A percentile compares a stretch with the other conserved stretches of the same genome.
phyloP scores from a whole-genome alignment of 2,888 invertebrate species.

The Mesopsocus fuscifrons region DNA sequence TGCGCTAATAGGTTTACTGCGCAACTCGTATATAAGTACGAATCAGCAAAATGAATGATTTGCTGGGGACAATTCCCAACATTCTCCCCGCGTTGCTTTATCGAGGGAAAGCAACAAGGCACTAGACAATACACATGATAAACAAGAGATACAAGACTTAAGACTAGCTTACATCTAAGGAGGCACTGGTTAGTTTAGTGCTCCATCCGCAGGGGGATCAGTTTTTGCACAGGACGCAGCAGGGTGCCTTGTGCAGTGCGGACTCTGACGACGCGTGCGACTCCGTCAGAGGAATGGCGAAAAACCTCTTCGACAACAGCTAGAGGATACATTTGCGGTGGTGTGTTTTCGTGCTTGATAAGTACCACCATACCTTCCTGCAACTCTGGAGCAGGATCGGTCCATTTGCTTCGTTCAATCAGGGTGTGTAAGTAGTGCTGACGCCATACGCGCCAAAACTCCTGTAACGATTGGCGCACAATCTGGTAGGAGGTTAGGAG shows the following conservation, averaged over 20 bases:
- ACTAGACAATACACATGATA: too few species aligned
- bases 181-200: neutral
- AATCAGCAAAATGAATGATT: too few species aligned
- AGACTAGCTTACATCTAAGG: too few species aligned
- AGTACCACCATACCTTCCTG: neutral
- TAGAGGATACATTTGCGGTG: neutral
- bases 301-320: neutral
- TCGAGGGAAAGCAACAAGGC: too few species aligned
- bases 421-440: neutral
- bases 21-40: too few species aligned
- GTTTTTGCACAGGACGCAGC: neutral
- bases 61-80: too few species aligned
- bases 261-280: too few species aligned
- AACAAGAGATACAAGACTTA: too few species aligned
- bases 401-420: neutral
- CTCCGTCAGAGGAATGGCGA: neutral
- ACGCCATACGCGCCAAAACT: neutral
- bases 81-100: too few species aligned
- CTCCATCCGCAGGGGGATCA: neutral
- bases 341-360: neutral
- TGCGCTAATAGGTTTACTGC: too few species aligned
- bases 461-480: slow-evolving; percentile 3
- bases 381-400: neutral
- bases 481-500: slow-evolving; percentile 7
- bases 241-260: too few species aligned